phyloP scores from a whole-genome alignment of 2,113 vertebrate species.

The Eulacestoma nigropectus region DNA sequence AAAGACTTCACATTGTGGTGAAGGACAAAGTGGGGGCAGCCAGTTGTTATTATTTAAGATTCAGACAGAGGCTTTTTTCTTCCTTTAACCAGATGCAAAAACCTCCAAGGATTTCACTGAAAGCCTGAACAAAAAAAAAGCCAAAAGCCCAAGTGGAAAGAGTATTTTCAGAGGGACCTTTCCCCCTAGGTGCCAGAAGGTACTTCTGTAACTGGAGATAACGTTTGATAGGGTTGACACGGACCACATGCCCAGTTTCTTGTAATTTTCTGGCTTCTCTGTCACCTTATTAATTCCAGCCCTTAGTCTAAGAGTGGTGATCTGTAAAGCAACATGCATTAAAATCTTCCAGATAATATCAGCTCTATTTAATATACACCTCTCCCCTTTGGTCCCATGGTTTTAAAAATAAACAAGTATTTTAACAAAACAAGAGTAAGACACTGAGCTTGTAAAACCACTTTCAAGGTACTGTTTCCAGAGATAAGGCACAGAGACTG shows the following conservation, averaged over 20 bases:
- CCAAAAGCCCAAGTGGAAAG: neutral
- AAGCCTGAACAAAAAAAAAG: neutral
- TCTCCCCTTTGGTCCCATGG: neutral
- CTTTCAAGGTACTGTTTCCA: conserved; percentile 12
- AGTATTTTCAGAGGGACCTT: neutral
- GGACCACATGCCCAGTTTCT: neutral
- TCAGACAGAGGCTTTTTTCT: neutral
- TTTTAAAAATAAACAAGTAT: conserved; percentile 45
- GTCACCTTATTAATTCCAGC: neutral
- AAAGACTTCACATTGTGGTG: neutral
- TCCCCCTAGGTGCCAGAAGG: neutral
- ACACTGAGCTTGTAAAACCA: conserved; percentile 42
- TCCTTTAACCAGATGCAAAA: conserved; percentile 15
- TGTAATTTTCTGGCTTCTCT: neutral
- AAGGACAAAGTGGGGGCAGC: neutral
- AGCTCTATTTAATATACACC: conserved; percentile 1
- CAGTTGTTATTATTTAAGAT: neutral
- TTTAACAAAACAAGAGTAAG: conserved; percentile 39
- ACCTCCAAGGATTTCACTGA: neutral
- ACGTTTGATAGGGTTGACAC: neutral
- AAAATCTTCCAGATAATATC: conserved; percentile 46
- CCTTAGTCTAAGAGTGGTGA: neutral
- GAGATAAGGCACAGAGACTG: neutral
- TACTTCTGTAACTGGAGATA: neutral
- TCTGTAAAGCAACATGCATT: conserved; percentile 19